Conservation (phyloP, 2,113 vertebrate genomes). For the Psilopsiagon aurifrons region DNA sequence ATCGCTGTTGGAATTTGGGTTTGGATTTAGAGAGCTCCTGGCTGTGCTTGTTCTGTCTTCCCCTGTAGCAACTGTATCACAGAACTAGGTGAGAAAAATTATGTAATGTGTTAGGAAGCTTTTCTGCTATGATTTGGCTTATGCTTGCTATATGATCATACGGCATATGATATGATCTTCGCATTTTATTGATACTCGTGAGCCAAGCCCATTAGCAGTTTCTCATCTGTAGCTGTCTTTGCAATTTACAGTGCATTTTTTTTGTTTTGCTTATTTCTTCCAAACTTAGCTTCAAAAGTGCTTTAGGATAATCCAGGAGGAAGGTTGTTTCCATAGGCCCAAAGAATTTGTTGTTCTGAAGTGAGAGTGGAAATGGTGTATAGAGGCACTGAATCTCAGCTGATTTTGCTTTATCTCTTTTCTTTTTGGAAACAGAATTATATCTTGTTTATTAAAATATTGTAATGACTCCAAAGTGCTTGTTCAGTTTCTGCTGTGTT, state of each 20-base stretch:
- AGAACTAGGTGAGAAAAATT: neutral
- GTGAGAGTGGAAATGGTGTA: neutral
- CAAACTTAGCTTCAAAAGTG: neutral
- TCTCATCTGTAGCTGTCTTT: neutral
- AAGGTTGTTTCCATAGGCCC: neutral
- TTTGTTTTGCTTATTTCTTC: neutral
- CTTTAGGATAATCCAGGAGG: neutral
- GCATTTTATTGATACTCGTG: neutral
- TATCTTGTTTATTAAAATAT: neutral
- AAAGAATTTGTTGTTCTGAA: neutral
- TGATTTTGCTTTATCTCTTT: neutral
- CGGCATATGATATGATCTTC: neutral
- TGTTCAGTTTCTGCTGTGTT: neutral
- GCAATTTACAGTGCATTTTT: neutral
- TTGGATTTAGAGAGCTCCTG: neutral
- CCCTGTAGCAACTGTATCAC: neutral
- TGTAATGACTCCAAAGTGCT: neutral
- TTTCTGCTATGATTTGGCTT: neutral
- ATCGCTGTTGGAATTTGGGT: neutral
- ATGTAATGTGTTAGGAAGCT: neutral
- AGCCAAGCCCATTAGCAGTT: neutral
- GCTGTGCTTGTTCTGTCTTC: neutral
- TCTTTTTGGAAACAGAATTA: neutral
- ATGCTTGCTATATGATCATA: neutral
- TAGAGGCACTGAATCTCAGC: neutral